Evolutionary conservation across 2,888 invertebrate genomes (phyloP).

Genomic region (Scaptomyza parva): DNA sequence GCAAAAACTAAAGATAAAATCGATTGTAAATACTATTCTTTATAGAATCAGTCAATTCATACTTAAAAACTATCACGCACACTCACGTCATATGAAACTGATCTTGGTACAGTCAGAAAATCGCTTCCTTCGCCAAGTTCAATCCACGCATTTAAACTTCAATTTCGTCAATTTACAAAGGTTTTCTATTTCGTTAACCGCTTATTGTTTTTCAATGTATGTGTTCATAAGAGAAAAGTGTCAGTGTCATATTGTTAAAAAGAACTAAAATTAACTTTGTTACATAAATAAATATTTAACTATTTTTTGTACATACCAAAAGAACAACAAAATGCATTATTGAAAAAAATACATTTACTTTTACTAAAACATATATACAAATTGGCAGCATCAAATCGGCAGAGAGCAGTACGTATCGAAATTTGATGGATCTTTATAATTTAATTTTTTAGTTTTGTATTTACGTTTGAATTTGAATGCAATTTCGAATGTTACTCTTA

Average conservation of each 20-base stretch:
- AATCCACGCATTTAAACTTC: slow-evolving; percentile 39
- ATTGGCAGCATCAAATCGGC: slow-evolving; percentile 69
- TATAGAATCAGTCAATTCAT: slow-evolving; percentile 57
- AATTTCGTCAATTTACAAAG: slow-evolving; percentile 26
- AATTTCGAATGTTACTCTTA: slow-evolving; percentile 27
- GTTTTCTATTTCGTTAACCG: slow-evolving; percentile 34
- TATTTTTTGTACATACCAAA: slow-evolving; percentile 55
- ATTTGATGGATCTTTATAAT: slow-evolving; percentile 34
- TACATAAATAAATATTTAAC: slow-evolving; percentile 55
- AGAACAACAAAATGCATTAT: slow-evolving; percentile 9
- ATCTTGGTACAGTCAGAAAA: slow-evolving; percentile 36
- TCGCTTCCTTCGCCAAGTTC: slow-evolving; percentile 41
- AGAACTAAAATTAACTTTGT: slow-evolving; percentile 56
- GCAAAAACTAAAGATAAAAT: slow-evolving; percentile 20
- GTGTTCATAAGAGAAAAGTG: slow-evolving; percentile 45
- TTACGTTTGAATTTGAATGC: slow-evolving; percentile 54
- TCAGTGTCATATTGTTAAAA: slow-evolving; percentile 67
- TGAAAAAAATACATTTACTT: slow-evolving; percentile 45
- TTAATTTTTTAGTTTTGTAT: slow-evolving; percentile 43
- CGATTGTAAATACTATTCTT: slow-evolving; percentile 66
- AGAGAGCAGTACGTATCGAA: slow-evolving; percentile 61
- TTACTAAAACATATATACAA: slow-evolving; percentile 18
- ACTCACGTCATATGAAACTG: slow-evolving; percentile 40
- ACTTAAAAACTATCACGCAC: slow-evolving; percentile 25
- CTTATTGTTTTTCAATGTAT: slow-evolving; percentile 50